A percentile compares a stretch with the other conserved stretches of the same genome.
Evolutionary conservation across 2,113 vertebrate species (phyloP).

Genomic region (Aepyceros melampus): DNA sequence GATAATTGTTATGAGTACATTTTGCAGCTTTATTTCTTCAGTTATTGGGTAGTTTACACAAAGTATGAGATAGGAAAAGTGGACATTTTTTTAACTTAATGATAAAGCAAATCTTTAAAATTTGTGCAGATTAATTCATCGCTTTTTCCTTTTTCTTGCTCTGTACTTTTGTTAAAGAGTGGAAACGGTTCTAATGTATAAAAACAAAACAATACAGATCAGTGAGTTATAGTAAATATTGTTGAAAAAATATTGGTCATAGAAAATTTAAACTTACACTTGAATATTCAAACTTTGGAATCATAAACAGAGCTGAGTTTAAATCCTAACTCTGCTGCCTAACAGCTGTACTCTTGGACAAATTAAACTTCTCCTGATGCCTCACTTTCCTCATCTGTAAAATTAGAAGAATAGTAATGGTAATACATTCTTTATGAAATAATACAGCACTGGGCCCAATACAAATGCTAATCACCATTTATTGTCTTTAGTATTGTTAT

Average conservation of each 20-base stretch:
- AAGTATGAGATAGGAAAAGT: not conserved
- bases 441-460: not conserved
- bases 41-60: not conserved
- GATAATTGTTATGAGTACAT: not conserved
- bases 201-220: not conserved
- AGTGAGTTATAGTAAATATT: not conserved
- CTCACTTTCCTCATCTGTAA: not conserved
- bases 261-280: not conserved
- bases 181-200: not conserved
- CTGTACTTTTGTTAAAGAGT: not conserved
- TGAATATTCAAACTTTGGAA: not conserved
- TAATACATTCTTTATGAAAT: not conserved
- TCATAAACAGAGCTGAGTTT: not conserved
- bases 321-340: not conserved
- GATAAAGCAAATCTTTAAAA: not conserved
- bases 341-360: not conserved
- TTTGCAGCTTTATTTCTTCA: not conserved
- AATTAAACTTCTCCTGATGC: not conserved
- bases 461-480: not conserved
- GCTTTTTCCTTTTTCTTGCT: not conserved
- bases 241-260: not conserved
- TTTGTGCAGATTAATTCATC: not conserved
- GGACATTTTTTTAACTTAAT: not conserved
- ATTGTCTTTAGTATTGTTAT: not conserved
- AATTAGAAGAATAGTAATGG: not conserved